phyloP scores from a whole-genome alignment of 2,797 vertebrate genomes.

The Lutjanus argentimaculatus region DNA sequence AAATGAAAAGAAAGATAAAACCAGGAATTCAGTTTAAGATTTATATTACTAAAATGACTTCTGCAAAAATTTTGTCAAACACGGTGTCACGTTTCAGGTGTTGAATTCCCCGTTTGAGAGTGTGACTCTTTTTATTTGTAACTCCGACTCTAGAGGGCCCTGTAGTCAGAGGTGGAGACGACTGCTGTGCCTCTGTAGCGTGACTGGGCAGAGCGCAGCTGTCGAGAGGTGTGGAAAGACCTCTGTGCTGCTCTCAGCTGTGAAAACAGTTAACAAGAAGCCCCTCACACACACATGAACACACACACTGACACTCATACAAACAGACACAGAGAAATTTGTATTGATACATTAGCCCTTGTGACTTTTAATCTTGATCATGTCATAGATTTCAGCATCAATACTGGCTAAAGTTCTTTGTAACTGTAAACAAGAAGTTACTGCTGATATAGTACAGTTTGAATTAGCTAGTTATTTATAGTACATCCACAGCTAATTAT shows the following conservation, averaged over 20 bases:
- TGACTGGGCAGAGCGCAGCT: slow-evolving; percentile 82
- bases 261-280: slow-evolving; percentile 81
- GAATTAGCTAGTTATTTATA: neutral
- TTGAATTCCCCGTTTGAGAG: slow-evolving; percentile 2
- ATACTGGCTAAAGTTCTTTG: neutral
- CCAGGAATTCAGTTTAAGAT: neutral
- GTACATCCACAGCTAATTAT: neutral
- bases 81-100: neutral
- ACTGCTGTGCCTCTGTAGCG: slow-evolving; percentile 60
- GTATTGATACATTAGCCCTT: slow-evolving; percentile 11
- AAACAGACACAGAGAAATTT: slow-evolving; percentile 3
- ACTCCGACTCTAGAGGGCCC: slow-evolving; percentile 57
- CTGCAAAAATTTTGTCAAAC: neutral
- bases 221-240: slow-evolving; percentile 82
- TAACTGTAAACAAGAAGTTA: neutral
- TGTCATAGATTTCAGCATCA: neutral
- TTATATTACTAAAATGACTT: neutral
- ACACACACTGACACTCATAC: slow-evolving; percentile 10
- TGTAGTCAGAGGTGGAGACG: slow-evolving; percentile 49
- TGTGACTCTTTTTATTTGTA: slow-evolving; percentile 8
- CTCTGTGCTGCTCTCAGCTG: slow-evolving; percentile 79
- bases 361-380: slow-evolving; percentile 26
- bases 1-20: neutral
- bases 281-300: slow-evolving; percentile 19
- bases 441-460: slow-evolving; percentile 3